Evolutionary conservation across 2,797 vertebrate genomes (phyloP).

Genomic region (Peromyscus melanophrys): DNA sequence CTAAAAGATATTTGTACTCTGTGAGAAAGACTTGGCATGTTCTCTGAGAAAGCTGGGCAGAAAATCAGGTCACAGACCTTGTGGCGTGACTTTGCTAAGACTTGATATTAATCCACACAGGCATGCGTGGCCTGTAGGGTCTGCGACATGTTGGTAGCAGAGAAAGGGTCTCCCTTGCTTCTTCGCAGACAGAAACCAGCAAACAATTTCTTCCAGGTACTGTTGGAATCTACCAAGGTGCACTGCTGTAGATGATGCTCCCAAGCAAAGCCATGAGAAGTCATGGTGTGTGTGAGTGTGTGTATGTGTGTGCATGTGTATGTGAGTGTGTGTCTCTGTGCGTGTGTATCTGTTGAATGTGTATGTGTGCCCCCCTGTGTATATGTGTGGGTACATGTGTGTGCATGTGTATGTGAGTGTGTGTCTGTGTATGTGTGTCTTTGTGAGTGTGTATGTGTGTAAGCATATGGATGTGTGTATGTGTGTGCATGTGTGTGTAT

Average conservation of each 20-base stretch:
- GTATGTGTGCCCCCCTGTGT: not conserved
- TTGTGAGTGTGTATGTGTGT: not conserved
- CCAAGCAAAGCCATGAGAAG: not conserved
- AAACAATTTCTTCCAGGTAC: not conserved
- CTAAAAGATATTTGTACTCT: not conserved
- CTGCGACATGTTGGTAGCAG: not conserved
- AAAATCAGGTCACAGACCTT: not conserved
- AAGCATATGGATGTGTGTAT: too few relatives aligned
- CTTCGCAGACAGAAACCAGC: not conserved
- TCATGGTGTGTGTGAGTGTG: not conserved
- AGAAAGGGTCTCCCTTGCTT: not conserved
- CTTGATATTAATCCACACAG: not conserved
- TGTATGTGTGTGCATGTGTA: not conserved
- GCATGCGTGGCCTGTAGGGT: not conserved
- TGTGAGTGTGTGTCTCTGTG: not conserved
- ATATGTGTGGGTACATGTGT: too few relatives aligned
- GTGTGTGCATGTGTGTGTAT: too few relatives aligned
- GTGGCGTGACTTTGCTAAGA: not conserved
- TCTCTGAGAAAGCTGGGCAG: constrained; percentile 45
- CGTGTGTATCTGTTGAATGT: not conserved
- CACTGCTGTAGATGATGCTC: not conserved
- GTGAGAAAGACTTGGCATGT: not conserved
- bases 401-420: not conserved
- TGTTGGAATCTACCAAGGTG: not conserved
- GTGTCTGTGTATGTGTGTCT: too few relatives aligned